phyloP scores from a whole-genome alignment of 2,888 invertebrate species.

The Baccha elongata region DNA sequence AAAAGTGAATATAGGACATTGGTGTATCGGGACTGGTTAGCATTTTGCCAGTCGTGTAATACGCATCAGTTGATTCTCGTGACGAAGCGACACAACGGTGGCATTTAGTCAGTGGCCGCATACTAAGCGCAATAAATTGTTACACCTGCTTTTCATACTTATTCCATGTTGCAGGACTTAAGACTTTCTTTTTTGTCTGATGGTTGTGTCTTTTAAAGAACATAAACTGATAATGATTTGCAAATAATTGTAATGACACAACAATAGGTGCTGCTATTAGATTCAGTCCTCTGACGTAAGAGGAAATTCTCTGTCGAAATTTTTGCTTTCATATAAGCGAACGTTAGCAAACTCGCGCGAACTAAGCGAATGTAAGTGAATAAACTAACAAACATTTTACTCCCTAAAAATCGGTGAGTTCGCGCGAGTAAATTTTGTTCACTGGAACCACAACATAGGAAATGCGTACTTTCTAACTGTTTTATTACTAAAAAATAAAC shows the following conservation, averaged over 20 bases:
- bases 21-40: constrained; percentile 50
- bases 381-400: no score
- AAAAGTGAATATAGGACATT: constrained; percentile 70
- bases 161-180: constrained; percentile 57
- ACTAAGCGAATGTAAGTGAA: no score
- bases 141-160: constrained; percentile 61
- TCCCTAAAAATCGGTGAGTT: no score
- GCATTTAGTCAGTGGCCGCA: constrained; percentile 69
- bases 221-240: constrained; percentile 41
- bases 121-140: constrained; percentile 60
- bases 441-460: no score
- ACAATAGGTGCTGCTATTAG: neutral
- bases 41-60: constrained; percentile 52
- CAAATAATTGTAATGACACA: constrained; percentile 28
- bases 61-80: constrained; percentile 58
- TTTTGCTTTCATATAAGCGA: no score
- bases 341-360: no score
- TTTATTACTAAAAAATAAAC: no score
- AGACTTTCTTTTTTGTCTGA: constrained; percentile 59
- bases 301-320: constrained; percentile 16
- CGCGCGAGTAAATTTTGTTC: no score
- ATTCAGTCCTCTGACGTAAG: constrained; percentile 13
- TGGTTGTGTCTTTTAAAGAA: constrained; percentile 9
- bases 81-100: constrained; percentile 48
- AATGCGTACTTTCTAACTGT: no score